Conservation (phyloP, 1,140 invertebrate genomes). For the Drosophila hydei region DNA sequence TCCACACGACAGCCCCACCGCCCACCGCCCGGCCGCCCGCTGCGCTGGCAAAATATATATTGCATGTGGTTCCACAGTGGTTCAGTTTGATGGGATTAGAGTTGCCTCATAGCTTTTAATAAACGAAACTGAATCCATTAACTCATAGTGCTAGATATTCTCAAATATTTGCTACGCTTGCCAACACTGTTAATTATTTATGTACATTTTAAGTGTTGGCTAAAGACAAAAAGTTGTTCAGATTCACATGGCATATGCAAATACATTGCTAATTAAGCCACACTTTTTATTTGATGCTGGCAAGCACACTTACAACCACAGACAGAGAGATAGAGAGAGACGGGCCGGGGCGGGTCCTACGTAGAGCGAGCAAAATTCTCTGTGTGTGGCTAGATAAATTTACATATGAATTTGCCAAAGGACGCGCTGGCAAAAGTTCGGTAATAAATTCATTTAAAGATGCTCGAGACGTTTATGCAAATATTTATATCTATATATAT, state of each 20-base stretch:
- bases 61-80: not conserved
- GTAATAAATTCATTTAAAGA: conserved; percentile 75
- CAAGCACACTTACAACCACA: conserved; percentile 26
- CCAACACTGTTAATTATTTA: conserved; percentile 19
- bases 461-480: conserved; percentile 66
- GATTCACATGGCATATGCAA: conserved; percentile 52
- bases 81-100: too few species aligned
- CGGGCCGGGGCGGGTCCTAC: too few species aligned
- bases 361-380: not conserved
- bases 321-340: not conserved
- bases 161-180: not conserved
- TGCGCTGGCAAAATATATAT: too few species aligned
- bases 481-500: conserved; percentile 31
- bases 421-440: conserved; percentile 43
- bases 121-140: not conserved
- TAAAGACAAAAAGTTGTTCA: conserved; percentile 8
- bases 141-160: not conserved
- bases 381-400: conserved; percentile 30
- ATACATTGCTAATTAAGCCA: conserved; percentile 71
- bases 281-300: conserved; percentile 56
- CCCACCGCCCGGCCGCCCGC: too few species aligned
- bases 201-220: conserved; percentile 18
- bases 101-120: not conserved
- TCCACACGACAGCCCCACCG: not conserved
- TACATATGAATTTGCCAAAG: conserved; percentile 57